Evolutionary conservation across 2,797 vertebrate genomes (phyloP).

Genomic region (Amblyopsis hoosieri): DNA sequence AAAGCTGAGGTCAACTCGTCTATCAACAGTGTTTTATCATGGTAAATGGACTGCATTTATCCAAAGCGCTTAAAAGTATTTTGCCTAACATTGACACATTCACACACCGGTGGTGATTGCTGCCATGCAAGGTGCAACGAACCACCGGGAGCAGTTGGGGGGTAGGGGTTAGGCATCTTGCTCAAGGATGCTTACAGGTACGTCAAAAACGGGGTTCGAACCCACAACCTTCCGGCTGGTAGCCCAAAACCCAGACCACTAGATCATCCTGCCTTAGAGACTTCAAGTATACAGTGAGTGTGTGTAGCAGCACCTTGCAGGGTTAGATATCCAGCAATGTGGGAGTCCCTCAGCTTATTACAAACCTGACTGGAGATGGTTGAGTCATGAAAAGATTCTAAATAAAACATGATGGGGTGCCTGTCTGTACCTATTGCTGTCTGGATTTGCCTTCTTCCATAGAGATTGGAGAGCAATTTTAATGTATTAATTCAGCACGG

Average conservation of each 20-base stretch:
- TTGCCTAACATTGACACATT: too few species aligned
- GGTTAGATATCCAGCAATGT: slow-evolving; percentile 35
- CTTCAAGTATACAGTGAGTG: slow-evolving; percentile 41
- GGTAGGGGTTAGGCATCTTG: too few species aligned
- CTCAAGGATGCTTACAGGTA: too few species aligned
- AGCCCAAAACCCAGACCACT: too few species aligned
- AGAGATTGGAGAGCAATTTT: slow-evolving; percentile 13
- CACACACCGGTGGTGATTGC: too few species aligned
- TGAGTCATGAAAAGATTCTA: slow-evolving; percentile 69
- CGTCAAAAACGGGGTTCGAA: too few species aligned
- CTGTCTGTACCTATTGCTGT: slow-evolving; percentile 32
- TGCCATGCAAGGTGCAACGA: too few species aligned
- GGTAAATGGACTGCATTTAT: too few species aligned
- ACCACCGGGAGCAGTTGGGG: too few species aligned
- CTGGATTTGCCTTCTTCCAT: slow-evolving; percentile 12
- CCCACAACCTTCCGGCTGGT: too few species aligned
- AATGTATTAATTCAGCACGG: slow-evolving; percentile 14
- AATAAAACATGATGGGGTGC: slow-evolving; percentile 72
- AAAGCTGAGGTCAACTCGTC: slow-evolving; percentile 1
- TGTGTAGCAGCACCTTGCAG: slow-evolving; percentile 27
- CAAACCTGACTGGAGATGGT: slow-evolving; percentile 46
- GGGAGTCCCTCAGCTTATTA: slow-evolving; percentile 59
- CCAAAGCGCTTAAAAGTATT: too few species aligned
- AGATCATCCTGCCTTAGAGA: slow-evolving; percentile 15
- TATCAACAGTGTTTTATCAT: neutral